Percentiles rank a stretch among this genome's conserved stretches.
Conservation (phyloP, 2,113 vertebrate genomes). For the Erpornis zantholeuca region DNA sequence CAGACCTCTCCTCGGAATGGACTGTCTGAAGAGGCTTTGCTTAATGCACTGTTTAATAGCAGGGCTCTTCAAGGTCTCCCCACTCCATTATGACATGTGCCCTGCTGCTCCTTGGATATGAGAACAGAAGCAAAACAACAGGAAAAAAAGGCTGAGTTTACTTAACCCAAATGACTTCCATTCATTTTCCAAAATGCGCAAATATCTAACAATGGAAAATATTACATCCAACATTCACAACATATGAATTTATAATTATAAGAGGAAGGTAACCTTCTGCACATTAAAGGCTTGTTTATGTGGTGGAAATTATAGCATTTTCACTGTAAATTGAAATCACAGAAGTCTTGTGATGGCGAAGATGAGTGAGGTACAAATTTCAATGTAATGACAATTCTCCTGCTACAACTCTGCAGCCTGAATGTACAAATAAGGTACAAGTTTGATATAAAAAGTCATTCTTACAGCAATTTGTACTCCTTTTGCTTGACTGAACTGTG, state of each 20-base stretch:
- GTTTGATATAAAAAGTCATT: not conserved
- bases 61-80: slow-evolving; percentile 30
- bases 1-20: slow-evolving; percentile 43
- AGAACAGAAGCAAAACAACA: slow-evolving; percentile 28
- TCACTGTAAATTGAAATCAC: not conserved
- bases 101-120: not conserved
- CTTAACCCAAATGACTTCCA: slow-evolving; percentile 7
- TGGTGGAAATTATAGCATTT: not conserved
- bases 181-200: not conserved
- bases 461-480: not conserved
- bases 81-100: slow-evolving; percentile 15
- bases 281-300: not conserved
- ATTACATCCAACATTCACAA: not conserved
- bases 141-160: not conserved
- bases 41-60: slow-evolving; percentile 68
- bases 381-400: not conserved
- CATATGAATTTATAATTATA: not conserved
- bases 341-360: not conserved
- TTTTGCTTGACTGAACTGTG: not conserved
- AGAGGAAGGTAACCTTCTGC: not conserved
- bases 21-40: slow-evolving; percentile 51
- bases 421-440: not conserved
- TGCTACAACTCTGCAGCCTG: not conserved
- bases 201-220: not conserved
- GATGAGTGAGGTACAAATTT: not conserved